Base-by-base conservation (phyloP, 2,888 invertebrate genomes). In the Graphium colonna region DNA sequence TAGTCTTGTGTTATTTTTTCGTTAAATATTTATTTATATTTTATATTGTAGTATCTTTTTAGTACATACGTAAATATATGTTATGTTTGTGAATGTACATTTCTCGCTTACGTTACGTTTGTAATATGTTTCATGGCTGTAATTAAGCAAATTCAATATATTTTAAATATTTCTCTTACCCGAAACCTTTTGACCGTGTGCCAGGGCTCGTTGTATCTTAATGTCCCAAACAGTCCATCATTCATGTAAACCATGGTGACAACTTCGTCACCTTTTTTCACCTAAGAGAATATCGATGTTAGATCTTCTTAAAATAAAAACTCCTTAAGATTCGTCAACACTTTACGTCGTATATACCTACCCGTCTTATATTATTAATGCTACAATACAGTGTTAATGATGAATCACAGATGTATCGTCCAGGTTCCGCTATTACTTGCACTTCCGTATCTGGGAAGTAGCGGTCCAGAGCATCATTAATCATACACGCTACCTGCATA, bases 161-260 rank as follows among this genome's bases (percentile, higher is more conserved):
- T n/a, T n/a, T n/a, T n/a, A 21, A 60, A 21, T 21, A 21, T 3
- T 21, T 21, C 5, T 21, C 53, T 60, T 60, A 73, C 73, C 68
- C 67, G 63, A 59, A 72, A 71, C 52, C 65, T 69, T 44, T 60
- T 60, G 10, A 75, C 58, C 10, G 58, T 63, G 43, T 71, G 69
- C 73, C 75, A 75, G 41, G 62, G 45, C 52, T 71, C 71, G 3
- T 57, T 59, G 52, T 56, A 68, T 28, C 68, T 60, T 47, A 77
- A 57, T 9, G 67, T 69, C 4, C 74, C 73, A 56, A 62, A 71
- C n/a, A 71, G 43, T 15, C 75, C 70, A 36, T 71, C 71, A 47
- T 69, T 68, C 12, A 77, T 45, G 53, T 76, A 74, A 51, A 77
- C 50, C 73, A 75, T 71, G 51, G 67, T 69, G 2, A 71, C 60